Evolutionary conservation across 2,888 invertebrate genomes (phyloP).

Genomic region (Metopia argyrocephala): DNA sequence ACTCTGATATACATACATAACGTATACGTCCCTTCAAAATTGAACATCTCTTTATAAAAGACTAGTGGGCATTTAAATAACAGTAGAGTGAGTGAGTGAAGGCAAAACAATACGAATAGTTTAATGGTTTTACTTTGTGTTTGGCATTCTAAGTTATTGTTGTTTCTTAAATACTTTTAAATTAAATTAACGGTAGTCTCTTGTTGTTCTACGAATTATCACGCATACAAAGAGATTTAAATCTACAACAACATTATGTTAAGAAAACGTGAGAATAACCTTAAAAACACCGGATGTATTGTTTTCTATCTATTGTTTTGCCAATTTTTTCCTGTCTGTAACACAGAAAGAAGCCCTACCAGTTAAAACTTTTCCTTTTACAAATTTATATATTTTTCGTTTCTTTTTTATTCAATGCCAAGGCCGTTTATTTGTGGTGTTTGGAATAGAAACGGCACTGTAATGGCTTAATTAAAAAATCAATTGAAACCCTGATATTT

Average conservation of each 20-base stretch:
- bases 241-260: background rate
- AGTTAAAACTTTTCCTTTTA: conserved; percentile 36
- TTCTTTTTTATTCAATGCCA: conserved; percentile 42
- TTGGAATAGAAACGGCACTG: background rate
- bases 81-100: no score
- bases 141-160: background rate
- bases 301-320: no score
- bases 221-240: background rate
- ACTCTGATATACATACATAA: no score
- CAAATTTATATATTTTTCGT: no score
- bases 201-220: background rate
- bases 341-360: conserved; percentile 31
- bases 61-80: no score
- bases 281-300: background rate
- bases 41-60: no score
- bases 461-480: conserved; percentile 39
- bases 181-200: conserved; percentile 32
- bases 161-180: conserved; percentile 3
- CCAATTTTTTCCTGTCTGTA: conserved; percentile 11
- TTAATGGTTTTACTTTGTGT: no score
- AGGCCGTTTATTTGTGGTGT: background rate
- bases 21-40: no score
- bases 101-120: background rate
- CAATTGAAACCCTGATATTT: conserved; percentile 50
- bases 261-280: conserved; percentile 13